phyloP scores from a whole-genome alignment of 2,888 invertebrate genomes.

The Tachina grossa region DNA sequence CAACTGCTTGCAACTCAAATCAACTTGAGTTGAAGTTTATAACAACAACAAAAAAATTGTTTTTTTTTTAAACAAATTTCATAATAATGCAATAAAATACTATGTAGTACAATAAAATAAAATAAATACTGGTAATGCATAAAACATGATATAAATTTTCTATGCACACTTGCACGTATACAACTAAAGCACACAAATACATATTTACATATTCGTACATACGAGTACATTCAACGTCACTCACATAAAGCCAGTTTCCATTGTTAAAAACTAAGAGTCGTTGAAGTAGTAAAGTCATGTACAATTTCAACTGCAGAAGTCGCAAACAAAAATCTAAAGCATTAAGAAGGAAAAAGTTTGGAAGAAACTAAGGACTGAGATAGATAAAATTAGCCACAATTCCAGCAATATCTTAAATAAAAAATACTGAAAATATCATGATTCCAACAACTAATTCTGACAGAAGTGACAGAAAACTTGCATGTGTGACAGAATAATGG shows the following conservation, averaged over 20 bases:
- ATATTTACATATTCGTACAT: background rate
- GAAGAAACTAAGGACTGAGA: background rate
- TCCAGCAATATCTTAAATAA: no score
- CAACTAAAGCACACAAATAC: background rate
- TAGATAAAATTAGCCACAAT: background rate
- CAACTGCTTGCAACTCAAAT: constrained; percentile 25
- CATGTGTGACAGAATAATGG: no score
- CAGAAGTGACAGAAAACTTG: no score
- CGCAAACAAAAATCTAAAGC: background rate
- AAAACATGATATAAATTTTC: constrained; percentile 52
- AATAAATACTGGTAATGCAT: constrained; percentile 57
- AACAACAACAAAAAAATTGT: constrained; percentile 13
- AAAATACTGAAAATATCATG: no score
- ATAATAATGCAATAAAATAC: constrained; percentile 58
- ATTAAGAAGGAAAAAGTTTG: background rate
- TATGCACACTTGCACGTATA: constrained; percentile 10
- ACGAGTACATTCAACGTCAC: background rate
- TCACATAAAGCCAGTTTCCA: constrained; percentile 40
- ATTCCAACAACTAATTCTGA: no score
- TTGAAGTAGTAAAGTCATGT: constrained; percentile 57
- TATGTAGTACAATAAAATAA: constrained; percentile 34
- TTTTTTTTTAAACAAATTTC: constrained; percentile 51
- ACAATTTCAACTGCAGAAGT: constrained; percentile 34
- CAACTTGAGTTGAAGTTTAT: constrained; percentile 37
- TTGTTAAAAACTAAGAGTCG: constrained; percentile 32